Evolutionary conservation across 2,797 vertebrate species (phyloP), one percentile per base, ranked within the genome.

Genomic region (Cyprinodon diabolis): DNA sequence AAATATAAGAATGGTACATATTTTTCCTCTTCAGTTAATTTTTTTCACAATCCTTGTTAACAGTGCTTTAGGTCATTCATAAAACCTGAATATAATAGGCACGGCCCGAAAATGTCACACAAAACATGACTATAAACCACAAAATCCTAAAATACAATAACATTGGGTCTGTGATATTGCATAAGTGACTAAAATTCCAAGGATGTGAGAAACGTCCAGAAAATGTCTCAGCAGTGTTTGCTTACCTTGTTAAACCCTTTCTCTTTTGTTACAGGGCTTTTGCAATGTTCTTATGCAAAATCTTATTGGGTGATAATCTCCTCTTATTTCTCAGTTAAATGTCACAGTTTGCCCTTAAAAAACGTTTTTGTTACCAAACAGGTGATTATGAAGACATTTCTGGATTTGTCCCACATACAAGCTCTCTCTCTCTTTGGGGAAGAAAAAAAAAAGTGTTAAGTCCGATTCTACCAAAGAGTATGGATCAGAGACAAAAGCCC

Each of bases 261-360:
- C 65, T 21, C 62, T 83, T 30, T 79, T 83, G 75, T 85, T 80
- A 19, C 78, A 15, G 6, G 62, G 56, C 66, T 83, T 86, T 81
- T 69, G 81, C 68, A 89, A 87, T 52, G 45, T n/a, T 78, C 77
- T 90, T 84, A 80, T 17, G 65, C 14, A 68, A 78, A 58, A 77
- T 75, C 70, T 63, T 3, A 49, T 13, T 17, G 12, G 2, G 23
- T 66, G 58, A 66, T 86, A 87, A 87, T 76, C 85, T 79, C 52
- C 15, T 17, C 65, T 15, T 65, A 54, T 58, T 58, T 66, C 13
- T 14, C 21, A 51, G 56, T 67, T 21, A 77, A 80, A 78, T 70
- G 57, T 63, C 71, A 71, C 62, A 13, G 37, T 73, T 74, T 79
- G 58, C 17, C 48, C 66, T 57, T 57, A 21, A 68, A 69, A 66